phyloP scores from a whole-genome alignment of 2,113 vertebrate genomes.

The Accipiter cooperii region DNA sequence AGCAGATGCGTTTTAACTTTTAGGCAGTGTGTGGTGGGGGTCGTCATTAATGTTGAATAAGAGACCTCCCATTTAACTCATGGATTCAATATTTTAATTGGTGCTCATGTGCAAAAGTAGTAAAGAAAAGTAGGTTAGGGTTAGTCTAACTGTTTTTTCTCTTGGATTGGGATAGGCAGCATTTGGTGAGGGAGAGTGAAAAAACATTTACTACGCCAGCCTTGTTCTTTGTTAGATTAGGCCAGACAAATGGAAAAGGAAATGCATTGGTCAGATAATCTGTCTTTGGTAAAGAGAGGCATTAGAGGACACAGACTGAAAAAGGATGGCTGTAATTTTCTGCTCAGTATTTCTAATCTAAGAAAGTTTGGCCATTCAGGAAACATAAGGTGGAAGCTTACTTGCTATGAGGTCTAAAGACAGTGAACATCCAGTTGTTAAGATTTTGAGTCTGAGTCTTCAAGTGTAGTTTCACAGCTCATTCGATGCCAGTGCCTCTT shows the following conservation, averaged over 20 bases:
- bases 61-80: constrained; percentile 62
- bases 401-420: neutral
- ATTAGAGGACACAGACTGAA: neutral
- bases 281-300: neutral
- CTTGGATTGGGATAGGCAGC: neutral
- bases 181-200: neutral
- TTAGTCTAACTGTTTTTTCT: constrained; percentile 5
- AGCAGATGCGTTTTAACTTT: constrained; percentile 62
- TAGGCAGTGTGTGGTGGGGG: constrained; percentile 48
- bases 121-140: constrained; percentile 55
- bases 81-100: constrained; percentile 66
- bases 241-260: neutral
- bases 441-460: neutral
- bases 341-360: neutral
- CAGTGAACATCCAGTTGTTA: neutral
- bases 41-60: constrained; percentile 62
- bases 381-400: neutral
- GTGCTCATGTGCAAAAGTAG: constrained; percentile 49
- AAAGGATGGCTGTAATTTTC: neutral
- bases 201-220: neutral
- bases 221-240: constrained; percentile 23
- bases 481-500: neutral
- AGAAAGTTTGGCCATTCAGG: neutral
- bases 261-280: neutral
- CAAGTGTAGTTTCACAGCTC: neutral